Conservation (phyloP, 2,113 vertebrate species). For the Chunga burmeisteri region DNA sequence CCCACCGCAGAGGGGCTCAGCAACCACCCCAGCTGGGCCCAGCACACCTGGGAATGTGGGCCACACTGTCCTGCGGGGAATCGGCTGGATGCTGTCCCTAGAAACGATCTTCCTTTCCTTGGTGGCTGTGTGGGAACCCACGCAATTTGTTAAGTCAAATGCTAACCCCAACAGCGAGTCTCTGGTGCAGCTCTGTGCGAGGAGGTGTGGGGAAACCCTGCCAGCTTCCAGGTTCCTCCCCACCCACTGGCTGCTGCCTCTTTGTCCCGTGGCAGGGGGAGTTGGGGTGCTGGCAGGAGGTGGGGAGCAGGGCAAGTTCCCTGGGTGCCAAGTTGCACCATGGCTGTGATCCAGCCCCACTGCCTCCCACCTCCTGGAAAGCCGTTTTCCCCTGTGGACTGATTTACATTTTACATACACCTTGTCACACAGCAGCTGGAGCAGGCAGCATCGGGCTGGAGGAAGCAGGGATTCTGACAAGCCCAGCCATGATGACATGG, state of each 20-base stretch:
- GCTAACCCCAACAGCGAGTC: background rate
- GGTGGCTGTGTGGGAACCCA: background rate
- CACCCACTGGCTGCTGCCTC: background rate
- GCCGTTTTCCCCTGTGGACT: background rate
- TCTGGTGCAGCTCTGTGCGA: background rate
- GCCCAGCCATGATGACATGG: background rate
- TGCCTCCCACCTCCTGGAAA: background rate
- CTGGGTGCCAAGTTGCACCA: background rate
- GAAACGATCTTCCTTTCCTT: background rate
- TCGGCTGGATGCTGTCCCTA: background rate
- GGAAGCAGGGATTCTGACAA: background rate
- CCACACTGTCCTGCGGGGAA: background rate
- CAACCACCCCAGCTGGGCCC: no score
- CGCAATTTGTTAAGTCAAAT: no score
- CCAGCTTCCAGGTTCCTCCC: background rate
- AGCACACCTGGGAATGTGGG: background rate
- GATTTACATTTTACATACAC: rapidly evolving
- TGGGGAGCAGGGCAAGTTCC: background rate
- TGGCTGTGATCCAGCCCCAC: background rate
- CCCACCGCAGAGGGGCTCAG: background rate
- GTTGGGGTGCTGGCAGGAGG: background rate
- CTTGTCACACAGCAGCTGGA: rapidly evolving
- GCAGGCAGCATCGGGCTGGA: background rate
- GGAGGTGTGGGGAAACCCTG: background rate
- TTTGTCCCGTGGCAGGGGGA: background rate